Conservation (phyloP, 2,888 invertebrate species). For the Therioaphis trifolii region DNA sequence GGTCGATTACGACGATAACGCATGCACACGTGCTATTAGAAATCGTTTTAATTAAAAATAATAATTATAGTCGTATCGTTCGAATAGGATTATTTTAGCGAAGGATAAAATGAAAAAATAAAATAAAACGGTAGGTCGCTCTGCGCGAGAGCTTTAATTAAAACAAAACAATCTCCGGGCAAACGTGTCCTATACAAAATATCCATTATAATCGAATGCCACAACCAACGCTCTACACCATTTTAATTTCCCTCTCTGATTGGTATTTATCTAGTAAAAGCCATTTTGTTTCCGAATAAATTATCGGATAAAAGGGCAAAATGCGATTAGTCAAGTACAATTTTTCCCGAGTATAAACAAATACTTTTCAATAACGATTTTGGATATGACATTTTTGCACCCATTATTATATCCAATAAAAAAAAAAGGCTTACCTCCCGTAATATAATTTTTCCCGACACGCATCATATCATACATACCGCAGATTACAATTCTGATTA, state of each 20-base stretch:
- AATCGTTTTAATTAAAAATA: neutral
- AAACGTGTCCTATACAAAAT: neutral
- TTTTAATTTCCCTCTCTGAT: slow-evolving; percentile 21
- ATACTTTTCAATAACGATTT: neutral
- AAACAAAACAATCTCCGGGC: slow-evolving; percentile 47
- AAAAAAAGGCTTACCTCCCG: neutral
- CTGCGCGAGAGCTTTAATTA: slow-evolving; percentile 22
- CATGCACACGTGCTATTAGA: too few species aligned
- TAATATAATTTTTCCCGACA: neutral
- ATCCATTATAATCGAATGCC: slow-evolving; percentile 10
- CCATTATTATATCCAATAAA: neutral
- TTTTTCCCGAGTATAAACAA: neutral
- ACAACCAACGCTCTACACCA: neutral
- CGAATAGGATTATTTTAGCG: neutral
- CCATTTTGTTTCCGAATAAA: slow-evolving; percentile 35
- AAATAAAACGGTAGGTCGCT: neutral
- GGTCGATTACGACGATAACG: neutral
- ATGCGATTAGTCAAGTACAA: neutral
- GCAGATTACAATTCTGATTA: neutral
- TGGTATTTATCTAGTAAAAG: slow-evolving; percentile 25
- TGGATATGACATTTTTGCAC: neutral
- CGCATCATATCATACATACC: neutral
- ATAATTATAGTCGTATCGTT: neutral
- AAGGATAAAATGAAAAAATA: neutral
- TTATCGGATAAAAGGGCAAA: slow-evolving; percentile 12